Evolutionary conservation across 2,888 invertebrate genomes (phyloP).

Genomic region (Rhopalosiphum nymphaeae): DNA sequence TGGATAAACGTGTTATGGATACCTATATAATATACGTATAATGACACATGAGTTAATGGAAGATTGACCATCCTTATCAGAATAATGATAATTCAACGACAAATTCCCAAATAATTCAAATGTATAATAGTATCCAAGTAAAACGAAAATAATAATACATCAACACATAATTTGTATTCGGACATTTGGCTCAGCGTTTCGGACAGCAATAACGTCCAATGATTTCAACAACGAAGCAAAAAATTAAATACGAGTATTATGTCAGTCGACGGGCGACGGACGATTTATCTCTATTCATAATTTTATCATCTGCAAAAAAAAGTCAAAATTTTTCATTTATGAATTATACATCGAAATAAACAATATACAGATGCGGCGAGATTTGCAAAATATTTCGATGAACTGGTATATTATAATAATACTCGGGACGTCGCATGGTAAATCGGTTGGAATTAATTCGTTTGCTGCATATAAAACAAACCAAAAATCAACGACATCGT

Average conservation of each 20-base stretch:
- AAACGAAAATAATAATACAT: neutral
- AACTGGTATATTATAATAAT: neutral
- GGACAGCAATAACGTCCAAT: neutral
- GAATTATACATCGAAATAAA: conserved; percentile 41
- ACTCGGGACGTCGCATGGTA: neutral
- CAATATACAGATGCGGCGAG: neutral
- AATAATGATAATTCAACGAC: neutral
- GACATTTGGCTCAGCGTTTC: neutral
- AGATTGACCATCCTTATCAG: neutral
- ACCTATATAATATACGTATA: neutral
- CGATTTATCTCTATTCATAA: conserved; percentile 21
- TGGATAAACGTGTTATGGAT: neutral
- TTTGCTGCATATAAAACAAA: conserved; percentile 34
- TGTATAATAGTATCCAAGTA: neutral
- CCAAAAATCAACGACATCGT: neutral
- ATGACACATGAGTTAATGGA: neutral
- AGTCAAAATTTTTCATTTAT: conserved; percentile 19
- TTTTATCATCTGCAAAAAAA: conserved; percentile 37
- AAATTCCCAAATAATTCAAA: neutral
- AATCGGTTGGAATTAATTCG: conserved; percentile 32
- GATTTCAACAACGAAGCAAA: neutral
- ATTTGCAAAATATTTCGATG: conserved; percentile 56
- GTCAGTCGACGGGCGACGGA: neutral
- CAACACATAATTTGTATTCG: neutral
- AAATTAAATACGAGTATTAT: conserved; percentile 26